Conservation (phyloP, 1,140 invertebrate species). For the Bombus polaris region DNA sequence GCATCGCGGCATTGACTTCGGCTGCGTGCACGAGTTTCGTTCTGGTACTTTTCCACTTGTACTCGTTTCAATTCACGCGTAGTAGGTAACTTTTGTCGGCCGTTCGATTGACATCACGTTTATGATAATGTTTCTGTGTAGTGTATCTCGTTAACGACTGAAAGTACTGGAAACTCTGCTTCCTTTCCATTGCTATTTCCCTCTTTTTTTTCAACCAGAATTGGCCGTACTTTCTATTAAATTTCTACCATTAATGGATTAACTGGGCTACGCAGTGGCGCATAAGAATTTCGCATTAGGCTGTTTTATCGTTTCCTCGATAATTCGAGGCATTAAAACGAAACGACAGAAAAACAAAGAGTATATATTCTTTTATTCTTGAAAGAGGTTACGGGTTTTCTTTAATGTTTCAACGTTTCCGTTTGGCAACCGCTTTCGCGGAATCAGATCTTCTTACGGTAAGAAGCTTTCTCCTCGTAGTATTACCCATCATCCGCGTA, state of each 20-base stretch:
- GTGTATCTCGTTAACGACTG: constrained; percentile 6
- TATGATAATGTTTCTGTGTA: too few species aligned
- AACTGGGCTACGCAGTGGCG: neutral
- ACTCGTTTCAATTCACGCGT: neutral
- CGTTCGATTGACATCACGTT: neutral
- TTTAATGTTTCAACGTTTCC: constrained; percentile 23
- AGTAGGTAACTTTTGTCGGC: neutral
- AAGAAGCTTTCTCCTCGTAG: constrained; percentile 11
- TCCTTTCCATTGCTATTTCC: neutral
- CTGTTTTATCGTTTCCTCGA: constrained; percentile 8
- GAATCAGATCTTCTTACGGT: constrained; percentile 23
- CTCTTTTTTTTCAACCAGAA: neutral
- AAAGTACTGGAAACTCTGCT: constrained; percentile 9
- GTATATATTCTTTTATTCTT: neutral
- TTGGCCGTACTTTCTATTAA: constrained; percentile 45
- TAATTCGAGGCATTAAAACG: constrained; percentile 18
- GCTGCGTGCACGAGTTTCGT: neutral
- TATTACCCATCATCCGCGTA: constrained; percentile 32
- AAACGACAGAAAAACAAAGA: neutral
- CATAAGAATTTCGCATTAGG: constrained; percentile 44
- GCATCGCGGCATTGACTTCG: neutral
- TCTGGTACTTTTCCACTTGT: neutral
- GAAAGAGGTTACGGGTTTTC: neutral
- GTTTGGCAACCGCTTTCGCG: neutral
- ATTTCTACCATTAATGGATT: constrained; percentile 51